Evolutionary conservation across 2,888 invertebrate genomes (phyloP).

Genomic region (Holacanthella duospinosa): DNA sequence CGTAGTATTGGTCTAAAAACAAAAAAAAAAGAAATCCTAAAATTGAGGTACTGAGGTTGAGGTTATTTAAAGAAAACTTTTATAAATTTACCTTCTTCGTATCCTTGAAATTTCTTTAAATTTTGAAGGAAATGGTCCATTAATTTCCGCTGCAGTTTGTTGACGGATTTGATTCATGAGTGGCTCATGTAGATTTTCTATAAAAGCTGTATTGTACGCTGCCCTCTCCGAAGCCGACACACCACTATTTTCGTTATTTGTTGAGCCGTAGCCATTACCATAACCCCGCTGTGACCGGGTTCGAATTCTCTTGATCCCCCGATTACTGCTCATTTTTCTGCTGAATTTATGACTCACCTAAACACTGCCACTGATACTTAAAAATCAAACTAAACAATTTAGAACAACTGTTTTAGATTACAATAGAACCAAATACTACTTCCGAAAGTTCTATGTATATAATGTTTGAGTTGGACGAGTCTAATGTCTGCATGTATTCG

Average conservation of each 20-base stretch:
- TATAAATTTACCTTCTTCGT: constrained; percentile 28
- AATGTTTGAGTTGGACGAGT: too few species aligned
- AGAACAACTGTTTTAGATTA: too few species aligned
- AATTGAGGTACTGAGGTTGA: background rate
- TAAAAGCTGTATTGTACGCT: background rate
- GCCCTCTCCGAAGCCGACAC: background rate
- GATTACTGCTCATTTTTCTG: background rate
- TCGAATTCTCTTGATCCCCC: background rate
- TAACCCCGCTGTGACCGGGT: background rate
- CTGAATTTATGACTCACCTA: too few species aligned
- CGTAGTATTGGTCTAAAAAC: constrained; percentile 29
- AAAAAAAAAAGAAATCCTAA: background rate
- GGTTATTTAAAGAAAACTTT: background rate
- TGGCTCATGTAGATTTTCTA: constrained; percentile 17
- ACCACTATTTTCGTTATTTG: background rate
- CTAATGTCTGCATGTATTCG: too few species aligned
- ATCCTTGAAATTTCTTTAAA: constrained; percentile 32
- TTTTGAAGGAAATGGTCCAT: constrained; percentile 33
- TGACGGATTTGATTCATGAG: constrained; percentile 33
- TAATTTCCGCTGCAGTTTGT: constrained; percentile 22
- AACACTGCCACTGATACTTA: too few species aligned
- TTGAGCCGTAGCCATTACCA: background rate
- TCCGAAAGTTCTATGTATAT: too few species aligned
- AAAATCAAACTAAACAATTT: too few species aligned
- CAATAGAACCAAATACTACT: too few species aligned